Percentiles rank a stretch among this genome's conserved stretches.
Evolutionary conservation across 1,140 invertebrate species (phyloP).

Genomic region (Pseudomyrmex sp.): DNA sequence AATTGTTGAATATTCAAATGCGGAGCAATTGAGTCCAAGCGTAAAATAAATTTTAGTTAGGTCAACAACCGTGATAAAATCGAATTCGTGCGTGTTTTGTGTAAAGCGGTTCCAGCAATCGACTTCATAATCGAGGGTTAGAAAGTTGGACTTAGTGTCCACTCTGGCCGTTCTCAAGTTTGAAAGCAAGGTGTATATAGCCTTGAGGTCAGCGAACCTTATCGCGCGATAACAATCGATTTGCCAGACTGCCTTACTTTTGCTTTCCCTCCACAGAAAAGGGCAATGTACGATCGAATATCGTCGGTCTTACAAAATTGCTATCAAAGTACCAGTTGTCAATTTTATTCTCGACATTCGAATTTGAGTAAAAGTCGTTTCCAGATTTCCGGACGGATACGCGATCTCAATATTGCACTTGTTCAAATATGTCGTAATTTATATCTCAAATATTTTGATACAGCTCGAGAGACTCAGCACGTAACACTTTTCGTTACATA

Average conservation of each 20-base stretch:
- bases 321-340: constrained; percentile 4
- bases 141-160: background rate
- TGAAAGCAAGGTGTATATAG: constrained; percentile 45
- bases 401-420: background rate
- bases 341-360: background rate
- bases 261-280: constrained; percentile 43
- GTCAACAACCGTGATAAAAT: constrained; percentile 29
- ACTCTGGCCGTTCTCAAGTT: constrained; percentile 20
- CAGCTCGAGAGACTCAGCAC: too few relatives aligned
- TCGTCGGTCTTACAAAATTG: constrained; percentile 12
- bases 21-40: background rate
- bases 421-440: background rate
- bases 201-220: constrained; percentile 64
- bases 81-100: background rate
- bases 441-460: too few relatives aligned
- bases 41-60: background rate
- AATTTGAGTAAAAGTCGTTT: background rate
- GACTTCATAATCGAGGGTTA: background rate
- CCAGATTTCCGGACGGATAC: background rate
- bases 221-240: constrained; percentile 68
- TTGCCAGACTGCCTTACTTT: constrained; percentile 68
- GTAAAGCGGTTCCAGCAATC: background rate
- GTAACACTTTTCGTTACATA: too few relatives aligned
- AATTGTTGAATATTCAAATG: too few relatives aligned
- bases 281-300: constrained; percentile 16